Conservation (phyloP, 2,113 vertebrate genomes). For the Antigone vipio region DNA sequence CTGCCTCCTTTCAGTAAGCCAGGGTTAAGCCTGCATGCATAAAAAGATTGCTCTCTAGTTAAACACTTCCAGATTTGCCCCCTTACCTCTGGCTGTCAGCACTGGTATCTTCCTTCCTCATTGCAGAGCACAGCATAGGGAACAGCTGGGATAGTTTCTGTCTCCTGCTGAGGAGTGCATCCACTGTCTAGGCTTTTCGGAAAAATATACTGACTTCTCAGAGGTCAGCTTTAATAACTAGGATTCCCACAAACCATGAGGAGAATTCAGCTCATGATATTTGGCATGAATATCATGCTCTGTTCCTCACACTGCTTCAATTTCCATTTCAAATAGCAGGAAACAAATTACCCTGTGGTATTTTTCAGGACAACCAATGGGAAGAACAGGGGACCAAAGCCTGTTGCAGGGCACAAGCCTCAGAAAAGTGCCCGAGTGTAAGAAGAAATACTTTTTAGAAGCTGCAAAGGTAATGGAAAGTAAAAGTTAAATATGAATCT, state of each 20-base stretch:
- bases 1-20: not conserved
- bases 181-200: not conserved
- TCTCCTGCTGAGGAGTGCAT: not conserved
- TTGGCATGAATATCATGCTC: slow-evolving; percentile 42
- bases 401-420: not conserved
- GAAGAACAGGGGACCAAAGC: not conserved
- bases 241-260: slow-evolving; percentile 41
- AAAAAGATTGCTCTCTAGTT: not conserved
- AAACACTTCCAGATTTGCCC: not conserved
- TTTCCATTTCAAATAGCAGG: slow-evolving; percentile 65
- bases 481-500: not conserved
- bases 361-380: slow-evolving; percentile 7
- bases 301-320: slow-evolving; percentile 40
- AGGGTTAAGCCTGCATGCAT: not conserved
- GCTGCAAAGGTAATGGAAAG: not conserved
- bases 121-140: not conserved
- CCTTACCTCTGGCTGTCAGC: not conserved
- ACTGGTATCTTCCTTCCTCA: not conserved
- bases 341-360: slow-evolving; percentile 39
- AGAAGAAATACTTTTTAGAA: not conserved
- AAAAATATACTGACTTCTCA: slow-evolving; percentile 35
- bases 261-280: slow-evolving; percentile 38
- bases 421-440: not conserved
- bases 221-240: slow-evolving; percentile 33
- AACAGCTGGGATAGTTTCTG: not conserved